A percentile compares a stretch with the other conserved stretches of the same genome.
These are phyloP conservation scores for Trinectes maculatus DNA, from an alignment of 2,113 vertebrate species.

Conservation along the genomic window DNA sequence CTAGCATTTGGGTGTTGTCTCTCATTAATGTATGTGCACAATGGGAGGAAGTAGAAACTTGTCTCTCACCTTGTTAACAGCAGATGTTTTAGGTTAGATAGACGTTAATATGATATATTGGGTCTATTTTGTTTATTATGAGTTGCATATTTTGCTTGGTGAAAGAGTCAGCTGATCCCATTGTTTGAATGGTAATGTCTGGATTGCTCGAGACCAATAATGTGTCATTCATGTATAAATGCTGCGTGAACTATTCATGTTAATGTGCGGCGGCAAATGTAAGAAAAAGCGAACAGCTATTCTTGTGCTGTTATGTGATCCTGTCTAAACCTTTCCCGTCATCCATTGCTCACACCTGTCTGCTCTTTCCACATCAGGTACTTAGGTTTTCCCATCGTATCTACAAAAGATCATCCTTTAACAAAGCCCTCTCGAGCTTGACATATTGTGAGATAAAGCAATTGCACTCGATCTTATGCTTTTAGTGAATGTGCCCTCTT, in stretches of 20 bases:
- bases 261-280: not conserved
- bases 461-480: not conserved
- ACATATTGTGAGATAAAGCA: not conserved
- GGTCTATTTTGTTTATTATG: slow-evolving; percentile 24
- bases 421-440: not conserved
- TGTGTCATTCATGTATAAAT: slow-evolving; percentile 4
- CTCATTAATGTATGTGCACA: no score
- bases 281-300: not conserved
- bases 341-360: no score
- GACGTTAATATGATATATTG: no score
- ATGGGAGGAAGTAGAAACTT: no score
- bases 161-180: no score
- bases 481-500: not conserved
- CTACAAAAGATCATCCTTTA: not conserved
- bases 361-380: not conserved
- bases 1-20: no score
- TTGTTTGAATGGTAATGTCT: no score
- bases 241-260: no score
- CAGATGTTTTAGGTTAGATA: no score
- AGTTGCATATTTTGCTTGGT: no score
- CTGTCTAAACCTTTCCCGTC: slow-evolving; percentile 7
- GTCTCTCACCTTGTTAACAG: no score
- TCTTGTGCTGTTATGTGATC: slow-evolving; percentile 1
- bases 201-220: slow-evolving; percentile 24
- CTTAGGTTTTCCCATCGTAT: not conserved